phyloP scores from a whole-genome alignment of 2,888 invertebrate species.

The Didymodactylos carnosus region DNA sequence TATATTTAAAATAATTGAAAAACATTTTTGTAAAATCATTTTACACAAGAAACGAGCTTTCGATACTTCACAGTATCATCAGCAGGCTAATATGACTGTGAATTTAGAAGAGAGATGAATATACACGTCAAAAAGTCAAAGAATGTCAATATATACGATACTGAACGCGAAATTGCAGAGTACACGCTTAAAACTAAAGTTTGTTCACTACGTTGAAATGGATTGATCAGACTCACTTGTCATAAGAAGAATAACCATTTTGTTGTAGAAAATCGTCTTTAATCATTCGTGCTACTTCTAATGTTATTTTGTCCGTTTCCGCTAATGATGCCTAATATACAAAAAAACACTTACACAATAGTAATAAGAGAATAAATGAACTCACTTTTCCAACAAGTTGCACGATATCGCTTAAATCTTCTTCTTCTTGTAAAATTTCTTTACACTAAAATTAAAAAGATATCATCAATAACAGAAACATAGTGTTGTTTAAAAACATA shows the following conservation, averaged over 20 bases:
- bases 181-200: neutral
- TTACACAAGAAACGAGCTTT: too few species aligned
- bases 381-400: conserved; percentile 80
- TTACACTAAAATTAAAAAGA: conserved; percentile 38
- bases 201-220: neutral
- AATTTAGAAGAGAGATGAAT: too few species aligned
- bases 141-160: too few species aligned
- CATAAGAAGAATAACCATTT: conserved; percentile 54
- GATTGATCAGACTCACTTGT: too few species aligned
- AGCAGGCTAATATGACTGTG: too few species aligned
- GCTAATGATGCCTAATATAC: conserved; percentile 59
- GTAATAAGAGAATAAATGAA: neutral
- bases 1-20: too few species aligned
- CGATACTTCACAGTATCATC: too few species aligned
- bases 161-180: neutral
- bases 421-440: conserved; percentile 92
- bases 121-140: too few species aligned
- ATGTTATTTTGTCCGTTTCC: conserved; percentile 93
- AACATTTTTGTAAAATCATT: too few species aligned
- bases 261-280: conserved; percentile 99
- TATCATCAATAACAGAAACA: neutral
- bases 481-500: conserved; percentile 25
- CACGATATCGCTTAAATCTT: conserved; percentile 97
- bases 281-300: conserved; percentile 88
- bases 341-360: neutral